Conservation (phyloP, 1,140 invertebrate genomes). For the Magallana gigas region DNA sequence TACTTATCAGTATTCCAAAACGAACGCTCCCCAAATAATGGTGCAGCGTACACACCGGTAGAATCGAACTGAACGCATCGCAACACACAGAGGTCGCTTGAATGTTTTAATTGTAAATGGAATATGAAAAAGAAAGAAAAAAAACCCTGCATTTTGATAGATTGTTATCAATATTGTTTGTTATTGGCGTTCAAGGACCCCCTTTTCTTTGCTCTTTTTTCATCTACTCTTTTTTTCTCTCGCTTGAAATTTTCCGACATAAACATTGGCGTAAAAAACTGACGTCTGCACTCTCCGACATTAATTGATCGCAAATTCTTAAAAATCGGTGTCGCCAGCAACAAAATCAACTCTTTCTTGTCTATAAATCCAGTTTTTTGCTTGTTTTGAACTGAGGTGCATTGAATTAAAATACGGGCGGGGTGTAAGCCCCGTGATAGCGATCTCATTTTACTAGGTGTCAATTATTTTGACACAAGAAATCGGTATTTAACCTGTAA, state of each 20-base stretch:
- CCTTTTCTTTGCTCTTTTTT: background rate
- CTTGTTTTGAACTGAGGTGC: background rate
- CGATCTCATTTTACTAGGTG: background rate
- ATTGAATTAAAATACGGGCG: background rate
- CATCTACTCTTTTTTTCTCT: background rate
- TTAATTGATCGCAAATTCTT: background rate
- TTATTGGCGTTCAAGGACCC: background rate
- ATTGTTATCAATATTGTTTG: background rate
- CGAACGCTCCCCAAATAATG: background rate
- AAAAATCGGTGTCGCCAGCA: background rate
- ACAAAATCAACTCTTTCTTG: background rate
- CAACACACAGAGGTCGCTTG: background rate
- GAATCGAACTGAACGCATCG: slow-evolving; percentile 10
- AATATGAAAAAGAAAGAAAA: too few species aligned
- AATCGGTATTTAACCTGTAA: slow-evolving; percentile 25
- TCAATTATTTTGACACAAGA: slow-evolving; percentile 36
- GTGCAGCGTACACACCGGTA: background rate
- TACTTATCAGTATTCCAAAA: background rate
- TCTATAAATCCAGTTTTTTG: background rate
- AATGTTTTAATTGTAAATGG: background rate
- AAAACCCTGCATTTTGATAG: background rate
- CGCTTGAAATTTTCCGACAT: background rate
- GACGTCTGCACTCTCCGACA: background rate
- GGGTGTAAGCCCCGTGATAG: slow-evolving; percentile 1
- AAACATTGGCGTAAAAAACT: background rate